A percentile compares a stretch with the other conserved stretches of the same genome.
phyloP scores from a whole-genome alignment of 2,888 invertebrate species.

The Digitonthophagus gazella region DNA sequence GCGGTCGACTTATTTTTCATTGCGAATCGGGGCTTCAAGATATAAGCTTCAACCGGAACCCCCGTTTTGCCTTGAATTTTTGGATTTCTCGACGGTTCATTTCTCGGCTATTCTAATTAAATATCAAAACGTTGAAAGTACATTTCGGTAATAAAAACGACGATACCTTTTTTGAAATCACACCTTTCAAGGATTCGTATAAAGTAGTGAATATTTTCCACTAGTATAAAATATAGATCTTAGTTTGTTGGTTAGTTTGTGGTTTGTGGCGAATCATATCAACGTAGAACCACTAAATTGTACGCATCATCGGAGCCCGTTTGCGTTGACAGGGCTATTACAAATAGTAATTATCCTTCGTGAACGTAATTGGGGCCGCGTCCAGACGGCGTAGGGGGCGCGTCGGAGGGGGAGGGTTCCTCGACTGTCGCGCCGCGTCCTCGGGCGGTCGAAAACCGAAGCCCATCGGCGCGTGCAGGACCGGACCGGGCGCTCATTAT shows the following conservation, averaged over 20 bases:
- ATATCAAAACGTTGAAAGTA: too few species aligned
- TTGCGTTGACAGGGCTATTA: slow-evolving; percentile 23
- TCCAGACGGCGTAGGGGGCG: slow-evolving; percentile 14
- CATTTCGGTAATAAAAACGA: too few species aligned
- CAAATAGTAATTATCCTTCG: slow-evolving; percentile 34
- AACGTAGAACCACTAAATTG: neutral
- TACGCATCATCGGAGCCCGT: neutral
- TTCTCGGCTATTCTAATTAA: too few species aligned
- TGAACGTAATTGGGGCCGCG: slow-evolving; percentile 33
- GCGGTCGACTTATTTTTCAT: too few species aligned
- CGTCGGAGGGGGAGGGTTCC: neutral
- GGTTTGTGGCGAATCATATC: neutral
- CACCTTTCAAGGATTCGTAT: too few species aligned
- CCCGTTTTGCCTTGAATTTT: too few species aligned
- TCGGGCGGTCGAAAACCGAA: slow-evolving; percentile 32
- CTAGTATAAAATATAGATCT: too few species aligned
- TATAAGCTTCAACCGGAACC: too few species aligned
- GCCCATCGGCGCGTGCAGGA: slow-evolving; percentile 34
- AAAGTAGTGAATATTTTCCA: too few species aligned
- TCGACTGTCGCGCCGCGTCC: slow-evolving; percentile 8
- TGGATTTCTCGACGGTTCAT: too few species aligned
- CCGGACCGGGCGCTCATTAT: slow-evolving; percentile 44
- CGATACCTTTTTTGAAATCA: too few species aligned
- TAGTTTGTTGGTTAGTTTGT: neutral
- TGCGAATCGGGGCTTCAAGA: too few species aligned